Percentiles rank a stretch among this genome's conserved stretches.
phyloP scores from a whole-genome alignment of 2,888 invertebrate species.

The Aphrophora alni region DNA sequence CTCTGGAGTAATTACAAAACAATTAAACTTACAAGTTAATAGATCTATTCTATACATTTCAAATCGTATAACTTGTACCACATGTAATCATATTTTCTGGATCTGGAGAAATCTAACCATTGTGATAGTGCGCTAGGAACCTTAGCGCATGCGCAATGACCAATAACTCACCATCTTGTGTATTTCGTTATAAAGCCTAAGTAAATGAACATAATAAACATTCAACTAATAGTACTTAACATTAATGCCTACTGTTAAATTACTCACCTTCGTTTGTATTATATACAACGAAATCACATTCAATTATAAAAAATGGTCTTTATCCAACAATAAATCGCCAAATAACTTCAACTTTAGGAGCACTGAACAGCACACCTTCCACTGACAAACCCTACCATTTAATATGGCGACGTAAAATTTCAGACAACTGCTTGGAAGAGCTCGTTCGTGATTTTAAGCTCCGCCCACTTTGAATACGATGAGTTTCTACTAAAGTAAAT shows the following conservation, averaged over 20 bases:
- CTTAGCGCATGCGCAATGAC: background rate
- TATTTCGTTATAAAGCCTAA: background rate
- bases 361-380: background rate
- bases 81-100: background rate
- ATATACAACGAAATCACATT: background rate
- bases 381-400: background rate
- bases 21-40: too few species aligned
- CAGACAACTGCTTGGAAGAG: background rate
- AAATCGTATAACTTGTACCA: background rate
- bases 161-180: background rate
- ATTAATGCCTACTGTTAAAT: background rate
- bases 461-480: background rate
- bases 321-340: background rate
- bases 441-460: background rate
- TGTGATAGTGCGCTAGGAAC: background rate
- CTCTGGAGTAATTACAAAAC: too few species aligned
- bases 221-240: background rate
- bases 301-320: background rate
- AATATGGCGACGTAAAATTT: background rate
- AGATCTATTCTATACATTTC: background rate
- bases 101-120: background rate
- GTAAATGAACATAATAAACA: background rate
- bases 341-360: background rate
- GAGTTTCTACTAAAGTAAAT: background rate
- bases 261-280: background rate